These are phyloP conservation scores for Asbolus verrucosus DNA, from an alignment of 1,140 invertebrate species.

Conservation along the genomic window DNA sequence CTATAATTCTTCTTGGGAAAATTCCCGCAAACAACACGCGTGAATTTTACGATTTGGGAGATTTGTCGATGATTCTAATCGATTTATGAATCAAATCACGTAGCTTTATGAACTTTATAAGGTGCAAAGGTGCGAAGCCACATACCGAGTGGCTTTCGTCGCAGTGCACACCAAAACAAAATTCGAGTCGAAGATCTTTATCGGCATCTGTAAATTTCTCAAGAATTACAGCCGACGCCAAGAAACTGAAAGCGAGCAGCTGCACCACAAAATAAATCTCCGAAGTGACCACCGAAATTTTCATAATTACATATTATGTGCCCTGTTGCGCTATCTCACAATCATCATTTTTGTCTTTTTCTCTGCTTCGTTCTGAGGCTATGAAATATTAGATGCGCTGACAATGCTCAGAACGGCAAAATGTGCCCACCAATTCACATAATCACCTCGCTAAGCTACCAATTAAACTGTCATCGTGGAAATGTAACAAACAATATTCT, in stretches of 20 bases:
- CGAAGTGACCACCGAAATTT: slow-evolving; percentile 2
- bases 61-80: slow-evolving; percentile 2
- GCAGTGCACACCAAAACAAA: slow-evolving; percentile 6
- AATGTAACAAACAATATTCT: slow-evolving; percentile 12
- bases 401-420: too few relatives aligned
- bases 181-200: slow-evolving; percentile 18
- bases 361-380: too few relatives aligned
- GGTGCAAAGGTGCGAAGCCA: slow-evolving; percentile 26
- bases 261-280: slow-evolving; percentile 13
- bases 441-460: neutral
- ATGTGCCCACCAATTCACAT: neutral
- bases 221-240: neutral
- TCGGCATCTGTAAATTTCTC: slow-evolving; percentile 1
- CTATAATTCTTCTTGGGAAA: slow-evolving; percentile 22
- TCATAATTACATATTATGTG: slow-evolving; percentile 23
- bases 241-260: slow-evolving; percentile 19
- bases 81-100: slow-evolving; percentile 18
- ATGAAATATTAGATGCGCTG: too few relatives aligned
- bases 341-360: too few relatives aligned
- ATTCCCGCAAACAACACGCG: slow-evolving; percentile 22
- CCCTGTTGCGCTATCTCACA: too few relatives aligned
- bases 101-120: slow-evolving; percentile 17
- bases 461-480: slow-evolving; percentile 20
- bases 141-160: slow-evolving; percentile 10
- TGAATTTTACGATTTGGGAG: slow-evolving; percentile 27